These are phyloP conservation scores for Drosophila kuntzei DNA, from an alignment of 2,888 invertebrate genomes.

Conservation along the genomic window DNA sequence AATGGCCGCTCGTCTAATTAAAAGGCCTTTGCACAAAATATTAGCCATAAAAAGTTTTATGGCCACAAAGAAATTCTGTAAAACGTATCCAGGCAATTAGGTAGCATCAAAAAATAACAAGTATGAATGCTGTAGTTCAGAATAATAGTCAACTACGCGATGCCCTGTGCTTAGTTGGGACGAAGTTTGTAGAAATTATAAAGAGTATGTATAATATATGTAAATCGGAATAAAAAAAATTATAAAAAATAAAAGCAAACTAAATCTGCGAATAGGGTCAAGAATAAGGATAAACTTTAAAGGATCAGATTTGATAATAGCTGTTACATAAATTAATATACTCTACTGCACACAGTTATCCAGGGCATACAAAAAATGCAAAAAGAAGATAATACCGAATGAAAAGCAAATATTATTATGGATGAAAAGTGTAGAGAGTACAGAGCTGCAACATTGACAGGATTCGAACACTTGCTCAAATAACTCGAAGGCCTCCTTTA, in stretches of 20 bases:
- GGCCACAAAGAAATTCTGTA: conserved; percentile 45
- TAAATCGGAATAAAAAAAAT: background rate
- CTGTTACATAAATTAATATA: background rate
- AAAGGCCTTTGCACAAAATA: conserved; percentile 50
- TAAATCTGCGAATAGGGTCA: too few relatives aligned
- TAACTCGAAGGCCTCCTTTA: conserved; percentile 50
- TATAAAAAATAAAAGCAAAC: too few relatives aligned
- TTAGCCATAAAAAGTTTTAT: conserved; percentile 66
- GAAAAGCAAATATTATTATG: conserved; percentile 72
- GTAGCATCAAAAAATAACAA: conserved; percentile 24
- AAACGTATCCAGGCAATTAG: conserved; percentile 70
- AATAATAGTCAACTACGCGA: background rate
- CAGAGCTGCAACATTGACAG: conserved; percentile 35
- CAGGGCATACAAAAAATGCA: background rate
- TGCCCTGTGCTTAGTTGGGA: too few relatives aligned
- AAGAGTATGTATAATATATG: too few relatives aligned
- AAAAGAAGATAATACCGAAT: conserved; percentile 34
- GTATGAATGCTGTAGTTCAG: background rate
- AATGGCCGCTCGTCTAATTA: conserved; percentile 66
- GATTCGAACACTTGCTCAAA: conserved; percentile 62
- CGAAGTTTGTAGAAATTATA: too few relatives aligned
- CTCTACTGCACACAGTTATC: background rate
- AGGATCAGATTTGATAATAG: too few relatives aligned
- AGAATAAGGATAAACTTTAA: too few relatives aligned
- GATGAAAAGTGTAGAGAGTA: conserved; percentile 18